Conservation (phyloP, 2,888 invertebrate species). For the Iselma pallidipennis region DNA sequence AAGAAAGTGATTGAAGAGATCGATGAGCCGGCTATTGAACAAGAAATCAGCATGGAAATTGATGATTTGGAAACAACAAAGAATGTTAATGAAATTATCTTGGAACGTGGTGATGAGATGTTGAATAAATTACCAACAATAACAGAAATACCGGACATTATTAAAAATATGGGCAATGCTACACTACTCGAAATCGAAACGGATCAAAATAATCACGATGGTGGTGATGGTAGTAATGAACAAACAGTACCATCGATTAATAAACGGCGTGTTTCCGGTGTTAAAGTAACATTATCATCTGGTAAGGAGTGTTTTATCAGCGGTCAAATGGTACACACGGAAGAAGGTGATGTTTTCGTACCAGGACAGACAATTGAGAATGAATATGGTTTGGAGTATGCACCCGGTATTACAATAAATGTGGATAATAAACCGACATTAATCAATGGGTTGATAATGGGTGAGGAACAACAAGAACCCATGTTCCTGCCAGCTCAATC, state of each 20-base stretch:
- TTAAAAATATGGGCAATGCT: slow-evolving; percentile 65
- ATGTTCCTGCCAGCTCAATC: slow-evolving; percentile 74
- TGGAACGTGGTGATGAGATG: slow-evolving; percentile 57
- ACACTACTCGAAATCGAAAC: slow-evolving; percentile 62
- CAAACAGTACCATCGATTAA: background rate
- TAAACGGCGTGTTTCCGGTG: slow-evolving; percentile 46
- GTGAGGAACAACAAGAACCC: slow-evolving; percentile 62
- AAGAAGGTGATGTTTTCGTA: slow-evolving; percentile 71
- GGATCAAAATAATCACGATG: slow-evolving; percentile 42
- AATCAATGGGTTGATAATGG: slow-evolving; percentile 74
- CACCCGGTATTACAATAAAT: slow-evolving; percentile 73
- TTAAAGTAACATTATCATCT: slow-evolving; percentile 60
- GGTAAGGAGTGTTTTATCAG: slow-evolving; percentile 72
- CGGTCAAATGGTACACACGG: slow-evolving; percentile 73
- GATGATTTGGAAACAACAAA: slow-evolving; percentile 64
- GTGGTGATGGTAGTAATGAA: slow-evolving; percentile 28
- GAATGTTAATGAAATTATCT: slow-evolving; percentile 64
- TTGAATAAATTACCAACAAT: slow-evolving; percentile 65
- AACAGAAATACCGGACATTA: slow-evolving; percentile 66
- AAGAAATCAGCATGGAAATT: slow-evolving; percentile 57
- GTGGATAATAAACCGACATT: slow-evolving; percentile 70
- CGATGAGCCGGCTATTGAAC: slow-evolving; percentile 43
- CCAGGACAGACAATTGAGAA: slow-evolving; percentile 77
- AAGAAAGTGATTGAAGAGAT: slow-evolving; percentile 57
- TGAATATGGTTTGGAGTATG: slow-evolving; percentile 68